phyloP scores from a whole-genome alignment of 2,797 vertebrate species.

The Xenentodon cancila region DNA sequence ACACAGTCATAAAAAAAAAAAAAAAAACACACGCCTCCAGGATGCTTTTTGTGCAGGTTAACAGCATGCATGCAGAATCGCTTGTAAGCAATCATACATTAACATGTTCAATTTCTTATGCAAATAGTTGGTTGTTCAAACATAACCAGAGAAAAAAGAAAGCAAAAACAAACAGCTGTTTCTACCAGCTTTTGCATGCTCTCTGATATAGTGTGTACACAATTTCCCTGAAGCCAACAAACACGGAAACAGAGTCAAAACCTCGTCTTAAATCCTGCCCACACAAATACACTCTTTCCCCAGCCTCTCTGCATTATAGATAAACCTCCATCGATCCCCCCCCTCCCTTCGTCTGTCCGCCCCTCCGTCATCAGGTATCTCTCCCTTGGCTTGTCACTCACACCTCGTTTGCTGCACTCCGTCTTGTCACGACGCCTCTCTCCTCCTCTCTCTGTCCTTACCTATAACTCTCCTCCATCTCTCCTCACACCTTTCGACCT shows the following conservation, averaged over 20 bases:
- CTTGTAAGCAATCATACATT: slow-evolving; percentile 29
- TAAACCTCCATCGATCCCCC: slow-evolving; percentile 72
- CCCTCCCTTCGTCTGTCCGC: slow-evolving; percentile 11
- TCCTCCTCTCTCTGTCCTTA: slow-evolving; percentile 39
- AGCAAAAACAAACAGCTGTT: slow-evolving; percentile 33
- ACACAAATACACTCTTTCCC: slow-evolving; percentile 48
- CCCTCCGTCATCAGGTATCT: slow-evolving; percentile 50
- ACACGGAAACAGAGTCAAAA: slow-evolving; percentile 38
- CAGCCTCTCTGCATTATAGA: slow-evolving; percentile 76
- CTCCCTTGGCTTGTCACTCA: slow-evolving; percentile 55
- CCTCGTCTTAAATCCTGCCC: slow-evolving; percentile 46
- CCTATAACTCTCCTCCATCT: slow-evolving; percentile 64
- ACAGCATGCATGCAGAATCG: slow-evolving; percentile 3
- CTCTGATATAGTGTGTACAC: slow-evolving; percentile 39
- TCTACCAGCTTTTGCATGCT: slow-evolving; percentile 35
- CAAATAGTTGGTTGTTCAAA: slow-evolving; percentile 33
- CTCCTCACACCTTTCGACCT: slow-evolving; percentile 42
- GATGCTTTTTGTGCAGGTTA: slow-evolving; percentile 2
- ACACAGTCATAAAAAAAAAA: slow-evolving; percentile 6
- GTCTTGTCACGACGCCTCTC: slow-evolving; percentile 42
- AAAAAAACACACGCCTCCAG: not conserved
- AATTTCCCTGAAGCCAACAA: slow-evolving; percentile 11
- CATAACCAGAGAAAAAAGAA: slow-evolving; percentile 20
- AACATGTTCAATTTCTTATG: slow-evolving; percentile 8
- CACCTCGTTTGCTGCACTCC: slow-evolving; percentile 39